Percentiles rank a stretch among this genome's conserved stretches.
Evolutionary conservation across 1,140 invertebrate species (phyloP).

Genomic region (Hycleus cichorii): DNA sequence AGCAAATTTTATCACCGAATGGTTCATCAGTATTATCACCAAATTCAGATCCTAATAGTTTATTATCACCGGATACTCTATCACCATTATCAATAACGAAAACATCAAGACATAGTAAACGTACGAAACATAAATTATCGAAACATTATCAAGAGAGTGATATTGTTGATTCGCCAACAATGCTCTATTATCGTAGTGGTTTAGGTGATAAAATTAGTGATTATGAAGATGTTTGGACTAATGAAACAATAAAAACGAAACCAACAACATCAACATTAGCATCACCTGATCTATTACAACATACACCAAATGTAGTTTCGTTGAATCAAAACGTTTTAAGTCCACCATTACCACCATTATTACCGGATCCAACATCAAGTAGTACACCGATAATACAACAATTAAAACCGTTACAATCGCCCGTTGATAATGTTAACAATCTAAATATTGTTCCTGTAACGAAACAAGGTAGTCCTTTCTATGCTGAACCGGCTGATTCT

Average conservation of each 20-base stretch:
- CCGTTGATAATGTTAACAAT: constrained; percentile 1
- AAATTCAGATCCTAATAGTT: constrained; percentile 45
- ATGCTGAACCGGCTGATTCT: constrained; percentile 86
- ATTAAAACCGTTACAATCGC: constrained; percentile 15
- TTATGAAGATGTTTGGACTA: constrained; percentile 91
- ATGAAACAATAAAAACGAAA: constrained; percentile 48
- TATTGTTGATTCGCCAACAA: constrained; percentile 70
- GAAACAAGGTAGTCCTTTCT: constrained; percentile 78
- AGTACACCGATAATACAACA: constrained; percentile 29
- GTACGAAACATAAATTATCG: constrained; percentile 53
- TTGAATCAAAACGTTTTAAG: constrained; percentile 50
- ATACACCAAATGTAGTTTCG: constrained; percentile 41
- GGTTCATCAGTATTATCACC: constrained; percentile 49
- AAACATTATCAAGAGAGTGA: constrained; percentile 71
- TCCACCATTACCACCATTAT: constrained; percentile 38
- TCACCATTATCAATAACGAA: constrained; percentile 35
- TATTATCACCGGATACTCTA: constrained; percentile 44
- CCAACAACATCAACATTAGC: constrained; percentile 24
- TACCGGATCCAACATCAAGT: constrained; percentile 24
- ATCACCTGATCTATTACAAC: constrained; percentile 37
- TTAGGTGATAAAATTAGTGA: constrained; percentile 87
- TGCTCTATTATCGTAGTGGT: constrained; percentile 73
- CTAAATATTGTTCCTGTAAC: neutral
- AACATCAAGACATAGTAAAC: constrained; percentile 31
- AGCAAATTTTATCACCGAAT: constrained; percentile 48